Evolutionary conservation across 2,888 invertebrate genomes (phyloP).

Genomic region (Lasioglossum marginatum): DNA sequence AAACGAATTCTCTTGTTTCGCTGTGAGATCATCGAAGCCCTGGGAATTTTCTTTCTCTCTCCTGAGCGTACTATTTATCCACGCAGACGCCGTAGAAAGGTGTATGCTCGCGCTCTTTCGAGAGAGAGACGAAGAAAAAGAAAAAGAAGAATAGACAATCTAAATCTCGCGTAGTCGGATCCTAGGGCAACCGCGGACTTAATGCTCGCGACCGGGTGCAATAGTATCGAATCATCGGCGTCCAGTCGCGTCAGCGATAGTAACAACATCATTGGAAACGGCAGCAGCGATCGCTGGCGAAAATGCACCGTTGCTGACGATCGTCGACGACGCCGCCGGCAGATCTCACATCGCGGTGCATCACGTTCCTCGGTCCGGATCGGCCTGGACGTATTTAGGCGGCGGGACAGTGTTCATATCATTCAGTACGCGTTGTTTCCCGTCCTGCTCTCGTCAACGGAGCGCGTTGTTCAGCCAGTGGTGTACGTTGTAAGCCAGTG

Average conservation of each 20-base stretch:
- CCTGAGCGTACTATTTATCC: neutral
- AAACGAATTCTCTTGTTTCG: neutral
- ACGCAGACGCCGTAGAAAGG: neutral
- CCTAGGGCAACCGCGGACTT: constrained; percentile 34
- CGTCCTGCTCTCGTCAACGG: constrained; percentile 40
- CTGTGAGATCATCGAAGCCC: neutral
- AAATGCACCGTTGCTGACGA: constrained; percentile 52
- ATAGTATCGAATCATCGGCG: constrained; percentile 13
- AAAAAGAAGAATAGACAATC: neutral
- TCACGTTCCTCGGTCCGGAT: constrained; percentile 20
- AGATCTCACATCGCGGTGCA: constrained; percentile 23
- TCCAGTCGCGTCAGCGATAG: constrained; percentile 21
- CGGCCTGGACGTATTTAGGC: constrained; percentile 30
- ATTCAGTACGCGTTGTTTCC: constrained; percentile 46
- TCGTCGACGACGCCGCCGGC: constrained; percentile 21
- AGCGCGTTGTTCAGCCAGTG: constrained; percentile 57
- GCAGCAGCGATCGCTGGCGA: constrained; percentile 5
- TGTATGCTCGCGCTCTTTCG: neutral
- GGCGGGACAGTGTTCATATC: constrained; percentile 46
- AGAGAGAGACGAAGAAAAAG: neutral
- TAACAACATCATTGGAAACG: neutral
- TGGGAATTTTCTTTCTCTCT: neutral
- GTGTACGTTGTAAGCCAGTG: constrained; percentile 39
- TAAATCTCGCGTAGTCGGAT: neutral
- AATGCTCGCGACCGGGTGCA: constrained; percentile 45